phyloP scores from a whole-genome alignment of 2,888 invertebrate genomes.

The Hydropsyche betteni region DNA sequence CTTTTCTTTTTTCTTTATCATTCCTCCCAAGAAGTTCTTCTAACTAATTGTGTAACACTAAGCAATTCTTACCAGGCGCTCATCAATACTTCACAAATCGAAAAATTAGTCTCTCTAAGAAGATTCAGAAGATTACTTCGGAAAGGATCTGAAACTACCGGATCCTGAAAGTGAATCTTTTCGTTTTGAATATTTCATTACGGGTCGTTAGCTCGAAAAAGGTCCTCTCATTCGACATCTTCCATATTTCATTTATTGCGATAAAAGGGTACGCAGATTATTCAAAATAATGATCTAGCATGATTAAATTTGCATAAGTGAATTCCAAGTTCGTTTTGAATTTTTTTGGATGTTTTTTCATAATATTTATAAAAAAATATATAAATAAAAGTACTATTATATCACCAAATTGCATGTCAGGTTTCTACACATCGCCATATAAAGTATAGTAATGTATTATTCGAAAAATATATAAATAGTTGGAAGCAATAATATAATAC shows the following conservation, averaged over 20 bases:
- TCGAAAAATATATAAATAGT: no score
- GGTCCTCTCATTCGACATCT: background rate
- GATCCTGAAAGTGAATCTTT: background rate
- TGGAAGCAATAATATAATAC: no score
- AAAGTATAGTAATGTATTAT: no score
- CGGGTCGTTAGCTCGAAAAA: conserved; percentile 11
- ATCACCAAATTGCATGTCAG: no score
- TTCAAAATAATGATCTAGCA: background rate
- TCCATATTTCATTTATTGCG: background rate
- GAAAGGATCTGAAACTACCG: background rate
- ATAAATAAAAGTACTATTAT: background rate
- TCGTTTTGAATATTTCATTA: conserved; percentile 15
- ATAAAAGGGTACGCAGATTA: background rate
- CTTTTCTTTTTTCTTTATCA: no score
- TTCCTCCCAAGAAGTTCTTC: no score
- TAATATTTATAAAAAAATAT: background rate
- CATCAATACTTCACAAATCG: background rate
- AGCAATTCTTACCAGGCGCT: background rate
- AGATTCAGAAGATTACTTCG: background rate
- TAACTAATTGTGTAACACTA: no score
- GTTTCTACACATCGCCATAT: no score
- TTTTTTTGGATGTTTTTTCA: background rate
- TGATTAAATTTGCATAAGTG: no score
- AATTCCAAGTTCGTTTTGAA: no score
- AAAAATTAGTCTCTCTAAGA: background rate